Evolutionary conservation across 2,797 vertebrate genomes (phyloP).

Genomic region (Remorina albescens): DNA sequence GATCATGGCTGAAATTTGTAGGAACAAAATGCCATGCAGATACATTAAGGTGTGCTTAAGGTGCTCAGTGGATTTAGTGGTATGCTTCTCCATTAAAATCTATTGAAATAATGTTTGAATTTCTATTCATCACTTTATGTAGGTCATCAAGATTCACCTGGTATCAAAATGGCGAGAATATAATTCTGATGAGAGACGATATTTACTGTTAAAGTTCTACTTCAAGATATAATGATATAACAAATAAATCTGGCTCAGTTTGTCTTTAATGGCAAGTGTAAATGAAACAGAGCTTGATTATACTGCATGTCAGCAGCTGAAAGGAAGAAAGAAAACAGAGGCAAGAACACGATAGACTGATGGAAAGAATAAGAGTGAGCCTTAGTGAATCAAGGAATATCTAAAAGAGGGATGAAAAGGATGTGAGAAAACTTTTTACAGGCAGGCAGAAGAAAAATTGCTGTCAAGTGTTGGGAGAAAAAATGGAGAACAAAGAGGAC

Average conservation of each 20-base stretch:
- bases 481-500: slow-evolving; percentile 14
- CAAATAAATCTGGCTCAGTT: neutral
- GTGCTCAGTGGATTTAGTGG: neutral
- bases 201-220: neutral
- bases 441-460: slow-evolving; percentile 19
- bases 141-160: too few species aligned
- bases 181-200: too few species aligned
- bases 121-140: neutral
- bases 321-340: slow-evolving; percentile 15
- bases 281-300: neutral
- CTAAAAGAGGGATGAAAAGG: slow-evolving; percentile 1
- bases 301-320: neutral
- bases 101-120: neutral
- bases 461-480: slow-evolving; percentile 13
- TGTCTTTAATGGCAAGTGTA: slow-evolving; percentile 1
- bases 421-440: slow-evolving; percentile 25
- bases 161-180: neutral
- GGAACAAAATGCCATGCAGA: neutral
- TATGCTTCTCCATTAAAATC: neutral
- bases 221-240: too few species aligned
- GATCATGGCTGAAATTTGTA: slow-evolving; percentile 10
- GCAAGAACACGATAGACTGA: slow-evolving; percentile 17
- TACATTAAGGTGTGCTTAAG: neutral
- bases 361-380: slow-evolving; percentile 15
- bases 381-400: slow-evolving; percentile 3